phyloP scores from a whole-genome alignment of 2,113 vertebrate genomes.

The Urocitellus parryii region DNA sequence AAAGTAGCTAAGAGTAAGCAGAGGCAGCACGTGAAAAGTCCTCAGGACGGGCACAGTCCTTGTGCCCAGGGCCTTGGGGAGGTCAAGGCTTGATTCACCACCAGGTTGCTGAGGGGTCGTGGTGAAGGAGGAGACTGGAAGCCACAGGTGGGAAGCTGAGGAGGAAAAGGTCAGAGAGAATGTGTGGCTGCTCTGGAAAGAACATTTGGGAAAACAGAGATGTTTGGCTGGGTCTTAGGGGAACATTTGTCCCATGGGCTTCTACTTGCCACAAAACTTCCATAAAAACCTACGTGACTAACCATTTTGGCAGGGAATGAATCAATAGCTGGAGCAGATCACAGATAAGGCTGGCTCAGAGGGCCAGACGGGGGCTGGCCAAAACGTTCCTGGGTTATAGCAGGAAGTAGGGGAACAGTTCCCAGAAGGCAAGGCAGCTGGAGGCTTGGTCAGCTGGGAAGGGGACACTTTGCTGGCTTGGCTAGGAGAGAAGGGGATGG shows the following conservation, averaged over 20 bases:
- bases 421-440: not conserved
- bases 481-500: not conserved
- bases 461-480: not conserved
- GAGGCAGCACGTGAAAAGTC: rapidly evolving
- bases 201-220: constrained; percentile 29
- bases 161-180: not conserved
- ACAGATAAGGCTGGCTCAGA: not conserved
- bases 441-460: not conserved
- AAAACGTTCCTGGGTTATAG: not conserved
- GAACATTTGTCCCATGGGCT: not conserved
- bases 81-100: not conserved
- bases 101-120: not conserved
- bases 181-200: not conserved
- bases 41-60: rapidly evolving
- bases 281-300: not conserved
- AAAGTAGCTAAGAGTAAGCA: not conserved
- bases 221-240: not conserved
- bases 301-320: not conserved
- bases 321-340: not conserved
- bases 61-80: not conserved
- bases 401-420: not conserved
- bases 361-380: not conserved
- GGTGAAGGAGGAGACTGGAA: not conserved
- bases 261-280: not conserved
- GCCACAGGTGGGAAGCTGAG: not conserved